phyloP scores from a whole-genome alignment of 2,113 vertebrate species.

The Cranoglanis bouderius region DNA sequence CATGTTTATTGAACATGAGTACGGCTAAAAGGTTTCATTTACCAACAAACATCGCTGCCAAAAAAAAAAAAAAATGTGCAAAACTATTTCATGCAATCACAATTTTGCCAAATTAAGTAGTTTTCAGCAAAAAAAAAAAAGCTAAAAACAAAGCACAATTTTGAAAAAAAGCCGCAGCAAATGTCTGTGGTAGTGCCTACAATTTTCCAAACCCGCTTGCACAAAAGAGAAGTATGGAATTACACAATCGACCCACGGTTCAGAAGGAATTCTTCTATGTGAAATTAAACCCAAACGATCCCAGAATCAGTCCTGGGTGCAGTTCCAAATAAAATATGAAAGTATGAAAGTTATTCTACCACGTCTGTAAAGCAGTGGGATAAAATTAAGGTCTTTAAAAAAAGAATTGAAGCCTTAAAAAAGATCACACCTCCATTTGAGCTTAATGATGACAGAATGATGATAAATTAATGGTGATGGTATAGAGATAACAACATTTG shows the following conservation, averaged over 20 bases:
- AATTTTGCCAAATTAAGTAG: too few species aligned
- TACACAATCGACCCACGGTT: background rate
- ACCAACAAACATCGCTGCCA: too few species aligned
- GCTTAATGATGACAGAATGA: background rate
- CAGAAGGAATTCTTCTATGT: background rate
- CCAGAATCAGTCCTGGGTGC: background rate
- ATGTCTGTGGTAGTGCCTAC: background rate
- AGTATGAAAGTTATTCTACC: background rate
- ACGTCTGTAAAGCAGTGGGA: background rate
- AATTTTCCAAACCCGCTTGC: background rate
- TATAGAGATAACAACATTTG: constrained; percentile 17
- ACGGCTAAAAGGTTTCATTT: too few species aligned
- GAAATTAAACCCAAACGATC: background rate
- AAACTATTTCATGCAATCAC: too few species aligned
- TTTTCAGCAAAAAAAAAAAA: too few species aligned
- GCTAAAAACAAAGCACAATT: too few species aligned
- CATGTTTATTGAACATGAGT: too few species aligned
- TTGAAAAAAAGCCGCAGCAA: too few species aligned
- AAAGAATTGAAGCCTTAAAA: background rate
- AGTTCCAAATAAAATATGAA: too few species aligned
- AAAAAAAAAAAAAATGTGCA: too few species aligned
- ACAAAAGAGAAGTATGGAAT: background rate
- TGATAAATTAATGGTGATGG: background rate
- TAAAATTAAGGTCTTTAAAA: background rate
- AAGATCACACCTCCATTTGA: background rate